phyloP scores from a whole-genome alignment of 2,797 vertebrate species.

The Molothrus ater region DNA sequence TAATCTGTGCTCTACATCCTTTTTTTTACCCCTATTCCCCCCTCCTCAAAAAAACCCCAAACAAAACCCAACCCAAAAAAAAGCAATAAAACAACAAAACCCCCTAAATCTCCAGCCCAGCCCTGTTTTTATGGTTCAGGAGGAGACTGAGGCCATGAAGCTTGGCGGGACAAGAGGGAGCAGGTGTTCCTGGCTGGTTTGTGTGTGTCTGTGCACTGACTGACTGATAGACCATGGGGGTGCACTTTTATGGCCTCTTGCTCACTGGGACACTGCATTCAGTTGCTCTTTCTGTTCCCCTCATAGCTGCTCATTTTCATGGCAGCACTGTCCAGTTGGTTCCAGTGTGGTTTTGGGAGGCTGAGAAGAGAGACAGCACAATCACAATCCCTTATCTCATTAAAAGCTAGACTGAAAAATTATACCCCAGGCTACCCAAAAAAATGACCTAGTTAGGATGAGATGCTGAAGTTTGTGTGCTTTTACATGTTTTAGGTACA shows the following conservation, averaged over 20 bases:
- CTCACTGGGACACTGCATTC: not conserved
- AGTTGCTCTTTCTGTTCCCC: conserved; percentile 24
- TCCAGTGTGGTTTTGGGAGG: not conserved
- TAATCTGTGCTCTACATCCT: not conserved
- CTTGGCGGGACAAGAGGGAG: not conserved
- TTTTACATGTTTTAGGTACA: not conserved
- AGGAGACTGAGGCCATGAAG: not conserved
- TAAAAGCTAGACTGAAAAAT: not conserved
- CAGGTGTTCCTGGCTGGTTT: not conserved
- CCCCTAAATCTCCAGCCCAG: not conserved
- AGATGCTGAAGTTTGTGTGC: not conserved
- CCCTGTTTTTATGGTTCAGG: not conserved
- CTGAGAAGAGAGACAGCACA: not conserved
- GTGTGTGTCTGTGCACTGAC: not conserved
- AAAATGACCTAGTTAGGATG: not conserved
- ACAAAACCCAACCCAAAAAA: not conserved
- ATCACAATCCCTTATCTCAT: not conserved
- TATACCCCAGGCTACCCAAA: not conserved
- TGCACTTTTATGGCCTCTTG: not conserved
- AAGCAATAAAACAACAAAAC: not conserved
- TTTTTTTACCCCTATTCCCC: not conserved
- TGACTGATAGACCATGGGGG: not conserved
- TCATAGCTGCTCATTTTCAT: not conserved
- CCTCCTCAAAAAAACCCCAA: not conserved
- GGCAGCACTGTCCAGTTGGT: not conserved